Base-by-base conservation (phyloP, 2,113 vertebrate species). In the Todiramphus chloris region DNA sequence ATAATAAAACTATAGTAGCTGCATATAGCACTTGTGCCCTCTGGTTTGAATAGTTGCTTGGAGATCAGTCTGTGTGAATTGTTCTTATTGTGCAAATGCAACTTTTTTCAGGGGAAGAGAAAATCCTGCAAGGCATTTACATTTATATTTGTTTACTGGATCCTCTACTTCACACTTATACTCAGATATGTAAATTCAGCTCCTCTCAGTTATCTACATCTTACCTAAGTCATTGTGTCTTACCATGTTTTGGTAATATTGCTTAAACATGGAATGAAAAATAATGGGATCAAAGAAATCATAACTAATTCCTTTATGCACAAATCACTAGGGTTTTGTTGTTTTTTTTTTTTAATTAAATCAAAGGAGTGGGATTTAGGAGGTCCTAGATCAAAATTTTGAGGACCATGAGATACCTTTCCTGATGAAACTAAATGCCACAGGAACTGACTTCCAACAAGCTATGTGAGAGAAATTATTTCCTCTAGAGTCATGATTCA, bases 401-500 rank as follows among this genome's bases (percentile, higher is more conserved):
- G 51, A 83, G 25, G 23, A 11, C 25, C n/a, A 39, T 27, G 31
- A 78, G 30, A 68, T 60, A 70, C 16, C 9, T 6, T 82, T 84
- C 51, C n/a, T 83, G 35, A 86, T 33, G 59, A 86, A 93, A 91
- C 16, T 18, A 83, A 87, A 83, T 69, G 24, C 13, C 43, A 78
- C 58, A 28, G 35, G 46, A 81, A 81, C 33, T 46, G 69, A 46
- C 50, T 93, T 93, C 58, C 69, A 95, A 50, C 53, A 93, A 94
- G 39, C 23, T 75, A 10, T 70, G 27, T 56, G 67, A 95, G 46
- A 85, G 35, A 89, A 95, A 90, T 85, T 5, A 74, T 91, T 96
- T 96, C 73, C 56, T 78, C 69, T 69, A 55, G 50, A 84, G 31
- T 91, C 72, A 87, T 66, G 76, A 89, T 87, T 89, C 92, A 97